Evolutionary conservation across 1,140 invertebrate species (phyloP), one percentile per base, ranked within the genome.

Genomic region (Pseudomyrmex dendroicus): DNA sequence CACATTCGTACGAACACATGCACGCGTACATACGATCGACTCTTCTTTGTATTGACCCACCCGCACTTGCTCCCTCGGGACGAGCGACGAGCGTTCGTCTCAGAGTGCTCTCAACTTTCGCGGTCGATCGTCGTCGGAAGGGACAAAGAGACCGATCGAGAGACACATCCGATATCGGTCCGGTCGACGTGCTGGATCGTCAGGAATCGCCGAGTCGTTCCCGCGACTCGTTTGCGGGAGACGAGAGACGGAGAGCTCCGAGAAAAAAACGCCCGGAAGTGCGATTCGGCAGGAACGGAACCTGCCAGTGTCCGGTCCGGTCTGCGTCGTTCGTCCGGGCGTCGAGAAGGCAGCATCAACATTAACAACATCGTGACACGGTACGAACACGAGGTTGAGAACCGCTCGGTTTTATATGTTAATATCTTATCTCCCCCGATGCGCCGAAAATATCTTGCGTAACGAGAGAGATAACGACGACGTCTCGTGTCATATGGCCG

Each of bases 61-160:
- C 54, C 84, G 73, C 64, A 82, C 50, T 50, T 3, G 2, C 35
- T n/a, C 50, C 35, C 67, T 22, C 48, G 80, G 52, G 20, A 54
- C 17, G 22, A 22, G 22, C 22, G 22, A 22, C 22, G 22, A 22
- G 50, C 44, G 17, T 61, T 78, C 68, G 10, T 83, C 62, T 88
- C 86, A 88, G 86, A 86, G 72, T 86, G 86, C 72, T 89, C 87
- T 89, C 87, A 89, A 89, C 87, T 68, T 86, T 59, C 22, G 25
- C 56, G 20, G 44, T 56, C 61, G 17, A 22, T 74, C 20, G 48
- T 25, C 50, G 54, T 61, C 44, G 15, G 76, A 66, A 46, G 73
- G 59, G 72, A 88, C 86, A 85, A 87, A 87, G 84, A 48, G 67
- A 59, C 17, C n/a, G 20, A 56, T 20, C 17, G 72, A 78, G 77